phyloP scores from a whole-genome alignment of 1,140 invertebrate species.

The Neuroterus valhalla region DNA sequence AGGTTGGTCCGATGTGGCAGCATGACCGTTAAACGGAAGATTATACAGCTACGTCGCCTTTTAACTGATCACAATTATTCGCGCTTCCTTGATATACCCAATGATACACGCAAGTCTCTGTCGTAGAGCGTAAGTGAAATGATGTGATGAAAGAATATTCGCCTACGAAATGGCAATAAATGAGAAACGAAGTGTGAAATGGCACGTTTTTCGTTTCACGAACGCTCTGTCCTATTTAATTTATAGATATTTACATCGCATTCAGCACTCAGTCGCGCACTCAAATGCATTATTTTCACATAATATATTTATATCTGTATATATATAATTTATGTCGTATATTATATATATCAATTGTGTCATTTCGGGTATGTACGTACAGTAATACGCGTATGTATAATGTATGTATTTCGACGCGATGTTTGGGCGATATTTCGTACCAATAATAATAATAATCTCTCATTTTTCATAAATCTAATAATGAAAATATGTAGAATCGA shows the following conservation, averaged over 20 bases:
- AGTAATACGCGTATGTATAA: slow-evolving; percentile 58
- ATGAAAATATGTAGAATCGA: slow-evolving; percentile 69
- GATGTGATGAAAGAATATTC: not conserved
- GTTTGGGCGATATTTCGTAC: slow-evolving; percentile 8
- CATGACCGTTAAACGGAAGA: slow-evolving; percentile 32
- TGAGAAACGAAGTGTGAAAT: slow-evolving; percentile 43
- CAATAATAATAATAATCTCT: slow-evolving; percentile 31
- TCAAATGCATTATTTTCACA: slow-evolving; percentile 54
- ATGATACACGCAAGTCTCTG: slow-evolving; percentile 22
- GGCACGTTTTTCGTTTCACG: slow-evolving; percentile 46
- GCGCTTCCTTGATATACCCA: slow-evolving; percentile 2
- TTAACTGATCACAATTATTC: slow-evolving; percentile 17
- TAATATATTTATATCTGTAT: slow-evolving; percentile 62
- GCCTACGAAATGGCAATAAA: slow-evolving; percentile 19
- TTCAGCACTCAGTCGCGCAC: slow-evolving; percentile 46
- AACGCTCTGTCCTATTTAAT: slow-evolving; percentile 51
- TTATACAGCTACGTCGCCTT: slow-evolving; percentile 1
- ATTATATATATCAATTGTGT: slow-evolving; percentile 60
- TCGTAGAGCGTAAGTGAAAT: slow-evolving; percentile 8
- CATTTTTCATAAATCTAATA: slow-evolving; percentile 50
- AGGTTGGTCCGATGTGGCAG: slow-evolving; percentile 71
- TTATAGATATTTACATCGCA: slow-evolving; percentile 64
- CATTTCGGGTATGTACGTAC: slow-evolving; percentile 61
- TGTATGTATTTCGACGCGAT: slow-evolving; percentile 46
- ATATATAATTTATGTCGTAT: slow-evolving; percentile 39